phyloP scores from a whole-genome alignment of 2,797 vertebrate genomes.

The Scolopax rusticola region DNA sequence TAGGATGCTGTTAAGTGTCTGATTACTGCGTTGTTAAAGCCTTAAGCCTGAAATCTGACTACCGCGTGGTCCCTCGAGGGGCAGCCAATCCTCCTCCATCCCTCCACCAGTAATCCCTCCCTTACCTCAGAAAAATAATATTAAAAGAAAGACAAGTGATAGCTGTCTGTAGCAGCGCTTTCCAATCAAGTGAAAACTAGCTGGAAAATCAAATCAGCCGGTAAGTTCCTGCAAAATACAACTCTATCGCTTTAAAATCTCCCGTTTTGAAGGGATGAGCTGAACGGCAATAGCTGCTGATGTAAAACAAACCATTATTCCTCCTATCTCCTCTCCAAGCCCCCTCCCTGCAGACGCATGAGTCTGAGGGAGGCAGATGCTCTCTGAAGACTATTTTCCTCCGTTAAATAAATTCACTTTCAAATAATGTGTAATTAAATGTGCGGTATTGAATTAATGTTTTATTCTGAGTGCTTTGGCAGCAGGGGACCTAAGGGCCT shows the following conservation, averaged over 20 bases:
- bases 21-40: constrained; percentile 53
- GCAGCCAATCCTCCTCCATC: not conserved
- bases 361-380: constrained; percentile 65
- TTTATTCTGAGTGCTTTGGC: constrained; percentile 77
- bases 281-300: constrained; percentile 58
- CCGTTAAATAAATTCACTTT: constrained; percentile 78
- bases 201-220: constrained; percentile 55
- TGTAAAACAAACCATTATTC: constrained; percentile 67
- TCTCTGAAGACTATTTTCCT: constrained; percentile 75
- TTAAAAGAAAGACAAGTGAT: constrained; percentile 32
- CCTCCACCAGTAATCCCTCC: constrained; percentile 9
- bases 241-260: constrained; percentile 66
- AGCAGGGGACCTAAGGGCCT: constrained; percentile 65
- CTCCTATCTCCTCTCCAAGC: constrained; percentile 34
- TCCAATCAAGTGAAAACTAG: constrained; percentile 67
- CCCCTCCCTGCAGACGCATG: constrained; percentile 51
- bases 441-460: constrained; percentile 79
- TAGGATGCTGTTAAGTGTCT: constrained; percentile 52
- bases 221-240: constrained; percentile 63
- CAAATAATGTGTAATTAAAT: constrained; percentile 81
- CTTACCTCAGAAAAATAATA: constrained; percentile 22
- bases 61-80: not conserved
- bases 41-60: constrained; percentile 61
- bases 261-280: constrained; percentile 27
- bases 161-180: constrained; percentile 40